These are phyloP conservation scores for Alaudala cheleensis DNA, from an alignment of 2,113 vertebrate species.

Conservation along the genomic window DNA sequence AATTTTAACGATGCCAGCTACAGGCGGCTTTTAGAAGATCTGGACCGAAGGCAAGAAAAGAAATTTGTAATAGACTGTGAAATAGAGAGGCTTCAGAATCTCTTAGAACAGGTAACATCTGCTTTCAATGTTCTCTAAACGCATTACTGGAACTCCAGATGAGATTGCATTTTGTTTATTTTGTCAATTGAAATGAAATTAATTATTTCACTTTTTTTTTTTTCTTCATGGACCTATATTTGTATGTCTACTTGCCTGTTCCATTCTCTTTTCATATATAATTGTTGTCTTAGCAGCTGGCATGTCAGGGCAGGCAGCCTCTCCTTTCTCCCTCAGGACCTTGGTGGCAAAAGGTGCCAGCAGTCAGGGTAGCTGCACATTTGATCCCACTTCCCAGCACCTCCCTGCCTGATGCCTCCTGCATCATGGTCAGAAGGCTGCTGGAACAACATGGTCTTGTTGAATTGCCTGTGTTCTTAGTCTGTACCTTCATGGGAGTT, in stretches of 20 bases:
- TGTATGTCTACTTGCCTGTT: not conserved
- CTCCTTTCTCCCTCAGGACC: not conserved
- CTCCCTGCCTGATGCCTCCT: not conserved
- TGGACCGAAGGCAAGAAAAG: conserved; percentile 95
- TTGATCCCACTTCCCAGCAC: not conserved
- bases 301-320: not conserved
- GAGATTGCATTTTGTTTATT: not conserved
- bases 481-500: not conserved
- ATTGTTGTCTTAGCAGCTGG: not conserved
- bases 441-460: not conserved
- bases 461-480: not conserved
- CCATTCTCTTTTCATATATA: not conserved
- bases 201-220: not conserved
- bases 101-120: conserved; percentile 91
- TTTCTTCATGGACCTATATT: not conserved
- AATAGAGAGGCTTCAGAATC: conserved; percentile 94
- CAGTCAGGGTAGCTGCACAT: not conserved
- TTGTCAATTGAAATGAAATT: not conserved
- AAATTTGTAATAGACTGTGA: conserved; percentile 98
- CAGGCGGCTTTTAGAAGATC: conserved; percentile 92
- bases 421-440: not conserved
- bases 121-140: conserved; percentile 23
- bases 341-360: rapidly evolving
- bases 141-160: not conserved
- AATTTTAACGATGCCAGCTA: conserved; percentile 97